Evolutionary conservation across 2,797 vertebrate genomes (phyloP), one percentile per base, ranked within the genome.

Genomic region (Sylvilagus floridanus): DNA sequence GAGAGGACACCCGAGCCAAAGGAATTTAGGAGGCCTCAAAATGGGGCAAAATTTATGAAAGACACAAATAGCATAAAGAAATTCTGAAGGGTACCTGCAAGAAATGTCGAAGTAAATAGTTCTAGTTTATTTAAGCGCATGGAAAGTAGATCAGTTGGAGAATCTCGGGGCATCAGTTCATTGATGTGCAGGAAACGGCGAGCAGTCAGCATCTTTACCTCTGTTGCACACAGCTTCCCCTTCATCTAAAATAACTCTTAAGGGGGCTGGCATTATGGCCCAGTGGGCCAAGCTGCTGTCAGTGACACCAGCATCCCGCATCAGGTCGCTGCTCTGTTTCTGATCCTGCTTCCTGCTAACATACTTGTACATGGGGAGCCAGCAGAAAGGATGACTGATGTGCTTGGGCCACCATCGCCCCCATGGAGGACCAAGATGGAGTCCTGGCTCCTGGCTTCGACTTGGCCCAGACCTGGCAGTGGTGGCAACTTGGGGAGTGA

Each of bases 141-240:
- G 68, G 42, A 60, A 86, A 84, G 63, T 63, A 91, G 81, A 62
- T 91, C 63, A 69, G 52, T 84, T 84, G 71, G 88, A 79, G 82
- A 68, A 32, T 90, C 68, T 16, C 8, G 14, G 66, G 35, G 50
- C 69, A 82, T 79, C 62, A 26, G 26, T 73, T 85, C 72, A 76
- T 92, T 68, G 42, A 50, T 21, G 32, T 88, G 76, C 76, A 91
- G 50, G 84, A 82, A 60, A 52, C 28, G 9, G 32, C 1, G 5
- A 35, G 73, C 2, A 5, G 42, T 42, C 57, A 75, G 7, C 54
- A 60, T 84, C 73, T 77, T 77, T 66, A 24, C 65, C 4, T 17
- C 21, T 32, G 24, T 83, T 63, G 60, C 17, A 32, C n/a, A 32
- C 6, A 90, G 30, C 75, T 66, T 62, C 52, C 35, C 69, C 62